These are phyloP conservation scores for Ornithoptera alexandrae DNA, from an alignment of 2,888 invertebrate species.

Conservation along the genomic window DNA sequence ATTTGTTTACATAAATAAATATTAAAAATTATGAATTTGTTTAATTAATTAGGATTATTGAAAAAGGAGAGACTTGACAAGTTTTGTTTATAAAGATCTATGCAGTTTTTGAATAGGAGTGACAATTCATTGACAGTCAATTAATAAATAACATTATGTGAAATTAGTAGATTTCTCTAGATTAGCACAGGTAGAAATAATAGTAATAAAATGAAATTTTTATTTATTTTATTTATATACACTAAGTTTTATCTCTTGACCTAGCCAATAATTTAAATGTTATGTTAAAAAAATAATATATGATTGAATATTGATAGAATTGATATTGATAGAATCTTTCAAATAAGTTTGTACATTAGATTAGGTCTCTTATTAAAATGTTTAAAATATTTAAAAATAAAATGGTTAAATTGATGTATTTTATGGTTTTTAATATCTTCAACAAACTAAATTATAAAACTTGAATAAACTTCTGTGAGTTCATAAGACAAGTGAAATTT, in stretches of 20 bases:
- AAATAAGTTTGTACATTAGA: not conserved
- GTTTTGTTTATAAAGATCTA: too few species aligned
- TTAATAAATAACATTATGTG: not conserved
- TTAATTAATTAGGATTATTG: too few species aligned
- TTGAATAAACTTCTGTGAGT: too few species aligned
- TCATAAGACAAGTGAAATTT: too few species aligned
- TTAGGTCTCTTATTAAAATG: too few species aligned
- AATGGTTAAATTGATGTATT: too few species aligned
- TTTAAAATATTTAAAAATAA: too few species aligned
- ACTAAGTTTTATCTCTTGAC: not conserved
- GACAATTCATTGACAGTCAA: not conserved
- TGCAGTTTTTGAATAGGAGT: not conserved
- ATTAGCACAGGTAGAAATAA: not conserved
- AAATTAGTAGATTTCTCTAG: not conserved
- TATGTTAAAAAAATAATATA: not conserved
- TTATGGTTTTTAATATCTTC: too few species aligned
- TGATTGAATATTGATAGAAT: not conserved
- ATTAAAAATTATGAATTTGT: too few species aligned
- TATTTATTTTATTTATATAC: not conserved
- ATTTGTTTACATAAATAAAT: too few species aligned
- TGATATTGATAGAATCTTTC: not conserved
- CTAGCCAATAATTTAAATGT: slow-evolving; percentile 3
- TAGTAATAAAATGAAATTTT: not conserved
- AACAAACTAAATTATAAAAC: too few species aligned
- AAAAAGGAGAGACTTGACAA: too few species aligned